These are phyloP conservation scores for Drosophila neoperkinsi DNA, from an alignment of 2,888 invertebrate species.

Conservation along the genomic window DNA sequence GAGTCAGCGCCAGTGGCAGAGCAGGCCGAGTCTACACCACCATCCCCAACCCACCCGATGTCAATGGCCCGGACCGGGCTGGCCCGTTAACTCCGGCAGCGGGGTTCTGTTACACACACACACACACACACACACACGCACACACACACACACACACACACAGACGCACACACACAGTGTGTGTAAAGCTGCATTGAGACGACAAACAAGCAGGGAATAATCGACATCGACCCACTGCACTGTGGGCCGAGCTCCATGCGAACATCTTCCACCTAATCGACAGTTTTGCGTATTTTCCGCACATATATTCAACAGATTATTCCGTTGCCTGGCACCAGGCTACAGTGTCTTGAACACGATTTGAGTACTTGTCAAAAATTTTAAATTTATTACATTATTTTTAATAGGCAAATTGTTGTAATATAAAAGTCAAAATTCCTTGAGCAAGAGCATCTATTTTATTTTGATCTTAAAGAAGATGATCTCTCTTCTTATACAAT, in stretches of 20 bases:
- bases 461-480: background rate
- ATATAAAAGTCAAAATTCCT: background rate
- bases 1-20: constrained; percentile 19
- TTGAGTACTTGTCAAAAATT: background rate
- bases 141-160: constrained; percentile 3
- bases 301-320: constrained; percentile 61
- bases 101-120: constrained; percentile 35
- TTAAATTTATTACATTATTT: background rate
- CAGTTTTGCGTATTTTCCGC: constrained; percentile 28
- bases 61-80: constrained; percentile 54
- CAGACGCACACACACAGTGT: background rate
- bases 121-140: constrained; percentile 11
- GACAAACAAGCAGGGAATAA: constrained; percentile 81
- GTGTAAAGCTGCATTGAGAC: constrained; percentile 62
- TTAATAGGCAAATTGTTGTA: background rate
- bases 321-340: background rate
- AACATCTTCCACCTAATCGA: constrained; percentile 47
- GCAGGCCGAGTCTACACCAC: constrained; percentile 23
- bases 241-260: constrained; percentile 57
- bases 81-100: constrained; percentile 56
- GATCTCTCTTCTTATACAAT: background rate
- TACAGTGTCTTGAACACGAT: constrained; percentile 33
- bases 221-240: constrained; percentile 80
- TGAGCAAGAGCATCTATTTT: background rate
- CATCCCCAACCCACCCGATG: constrained; percentile 57